Base-by-base conservation (phyloP, 1,140 invertebrate genomes). In the Cotesia chilonis region DNA sequence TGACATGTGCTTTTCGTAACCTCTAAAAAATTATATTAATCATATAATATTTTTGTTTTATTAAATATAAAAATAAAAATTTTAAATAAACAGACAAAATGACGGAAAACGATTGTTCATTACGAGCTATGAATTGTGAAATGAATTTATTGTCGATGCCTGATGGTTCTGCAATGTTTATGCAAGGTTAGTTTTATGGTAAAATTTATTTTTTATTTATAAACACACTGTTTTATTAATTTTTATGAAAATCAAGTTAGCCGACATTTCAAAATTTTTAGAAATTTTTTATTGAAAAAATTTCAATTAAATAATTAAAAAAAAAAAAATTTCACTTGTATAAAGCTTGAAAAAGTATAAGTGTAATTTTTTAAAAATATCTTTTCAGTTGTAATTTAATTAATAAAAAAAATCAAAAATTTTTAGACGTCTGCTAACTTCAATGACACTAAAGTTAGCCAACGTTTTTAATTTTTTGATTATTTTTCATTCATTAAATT, bases 101-200 rank as follows among this genome's bases (percentile, higher is more conserved):
- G 76, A 73, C 41, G 17, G 73, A 38, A 10, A 75, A 80, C 5
- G 76, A 82, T 54, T 76, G 52, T 37, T 51, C 36, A 14, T 75
- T 87, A 14, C 78, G 85, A 20, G 77, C 81, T 0, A 79, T 93
- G 81, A 89, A 90, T 76, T 93, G 92, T 75, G 90, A 93, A 83
- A 83, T 93, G 9, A 92, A 92, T 86, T 88, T 90, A 61, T 81
- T 94, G 51, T 91, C 89, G 55, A 89, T 91, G 80, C 89, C 92
- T 0, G 92, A 94, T 88, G 93, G 93, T n/a, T 94, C 93, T 0
- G 89, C 90, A 6, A 89, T 94, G 79, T 89, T 92, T 76, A 89
- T 90, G 71, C 92, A 94, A 89, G 90, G 90, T 91, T 85, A 71
- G 47, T 75, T 55, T 73, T 57, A 5, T 47, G 2, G 10, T 6